Base-by-base conservation (phyloP, 2,113 vertebrate genomes). In the Litocranius walleri region DNA sequence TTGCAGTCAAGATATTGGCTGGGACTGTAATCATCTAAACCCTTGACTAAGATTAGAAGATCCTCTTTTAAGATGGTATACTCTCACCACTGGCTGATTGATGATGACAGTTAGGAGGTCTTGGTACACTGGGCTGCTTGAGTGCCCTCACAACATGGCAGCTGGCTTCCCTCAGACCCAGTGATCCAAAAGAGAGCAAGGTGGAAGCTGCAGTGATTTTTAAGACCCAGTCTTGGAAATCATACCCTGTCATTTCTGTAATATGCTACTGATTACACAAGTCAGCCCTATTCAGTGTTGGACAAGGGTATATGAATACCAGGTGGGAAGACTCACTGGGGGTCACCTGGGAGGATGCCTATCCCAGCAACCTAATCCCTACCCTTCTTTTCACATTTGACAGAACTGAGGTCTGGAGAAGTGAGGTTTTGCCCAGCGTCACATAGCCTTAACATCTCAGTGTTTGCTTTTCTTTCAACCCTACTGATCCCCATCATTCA, bases 401-500 rank as follows among this genome's bases (percentile, higher is more conserved):
- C 43, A 80, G 91, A 88, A 91, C 83, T 27, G 52, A 90, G n/a
- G 50, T 92, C 19, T 36, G 90, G 62, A 90, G 43, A 92, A 89
- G 19, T 90, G 61, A 95, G 52, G 4, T 91, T 95, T 95, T 89
- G 25, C 80, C 62, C 50, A 62, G 90, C 77, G 50, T 85, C 82
- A 81, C 81, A 56, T 5, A 96, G 45, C 43, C 33, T n/a, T 92
- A 91, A 86, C 33, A 90, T 89, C 94, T 88, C 52, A 96, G 23
- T 62, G 48, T 94, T 77, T 94, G 77, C 86, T 95, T 95, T 95
- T 17, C 81, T 94, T 97, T 96, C 48, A 59, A 87, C 30, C 62
- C 52, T 86, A 43, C 48, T 29, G 29, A 92, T 88, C 64, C n/a
- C 84, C 48, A 81, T 30, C 82, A 96, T 30, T 91, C 89, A 94